phyloP scores from a whole-genome alignment of 2,797 vertebrate genomes.

The Bovichtus diacanthus region DNA sequence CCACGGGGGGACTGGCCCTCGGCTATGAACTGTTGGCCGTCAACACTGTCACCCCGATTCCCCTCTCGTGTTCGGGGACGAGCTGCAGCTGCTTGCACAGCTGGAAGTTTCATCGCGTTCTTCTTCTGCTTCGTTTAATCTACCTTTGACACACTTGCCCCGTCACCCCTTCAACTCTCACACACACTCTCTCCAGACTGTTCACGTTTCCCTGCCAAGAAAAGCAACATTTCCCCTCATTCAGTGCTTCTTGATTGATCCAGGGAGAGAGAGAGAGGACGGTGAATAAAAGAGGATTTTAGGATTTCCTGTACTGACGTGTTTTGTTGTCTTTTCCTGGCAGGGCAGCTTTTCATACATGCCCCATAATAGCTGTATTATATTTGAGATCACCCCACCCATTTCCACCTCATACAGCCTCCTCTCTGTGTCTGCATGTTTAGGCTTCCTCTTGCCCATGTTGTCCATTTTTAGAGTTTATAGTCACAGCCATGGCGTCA shows the following conservation, averaged over 20 bases:
- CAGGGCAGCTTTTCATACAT: slow-evolving; percentile 10
- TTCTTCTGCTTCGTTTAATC: slow-evolving; percentile 65
- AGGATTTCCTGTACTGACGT: slow-evolving; percentile 44
- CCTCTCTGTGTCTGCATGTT: slow-evolving; percentile 26
- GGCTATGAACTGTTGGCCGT: slow-evolving; percentile 48
- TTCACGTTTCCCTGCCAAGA: slow-evolving; percentile 43
- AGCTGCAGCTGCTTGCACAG: slow-evolving; percentile 79
- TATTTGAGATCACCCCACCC: background rate
- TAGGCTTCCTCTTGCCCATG: slow-evolving; percentile 29
- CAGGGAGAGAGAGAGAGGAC: slow-evolving; percentile 22
- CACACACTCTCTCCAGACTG: slow-evolving; percentile 32
- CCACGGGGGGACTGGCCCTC: slow-evolving; percentile 10
- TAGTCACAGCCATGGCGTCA: slow-evolving; percentile 52
- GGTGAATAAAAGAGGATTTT: slow-evolving; percentile 27
- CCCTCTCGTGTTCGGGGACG: slow-evolving; percentile 49
- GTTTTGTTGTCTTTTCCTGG: slow-evolving; percentile 18
- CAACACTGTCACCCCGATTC: slow-evolving; percentile 46
- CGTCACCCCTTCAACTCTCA: slow-evolving; percentile 37
- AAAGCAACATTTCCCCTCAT: slow-evolving; percentile 49
- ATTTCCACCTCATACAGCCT: slow-evolving; percentile 7
- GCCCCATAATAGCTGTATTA: slow-evolving; percentile 3
- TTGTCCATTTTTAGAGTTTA: slow-evolving; percentile 68
- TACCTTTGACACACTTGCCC: slow-evolving; percentile 70
- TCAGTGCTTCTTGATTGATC: slow-evolving; percentile 20
- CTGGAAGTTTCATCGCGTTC: slow-evolving; percentile 73